Conservation (phyloP, 2,888 invertebrate species). For the Lepidonotus clava region DNA sequence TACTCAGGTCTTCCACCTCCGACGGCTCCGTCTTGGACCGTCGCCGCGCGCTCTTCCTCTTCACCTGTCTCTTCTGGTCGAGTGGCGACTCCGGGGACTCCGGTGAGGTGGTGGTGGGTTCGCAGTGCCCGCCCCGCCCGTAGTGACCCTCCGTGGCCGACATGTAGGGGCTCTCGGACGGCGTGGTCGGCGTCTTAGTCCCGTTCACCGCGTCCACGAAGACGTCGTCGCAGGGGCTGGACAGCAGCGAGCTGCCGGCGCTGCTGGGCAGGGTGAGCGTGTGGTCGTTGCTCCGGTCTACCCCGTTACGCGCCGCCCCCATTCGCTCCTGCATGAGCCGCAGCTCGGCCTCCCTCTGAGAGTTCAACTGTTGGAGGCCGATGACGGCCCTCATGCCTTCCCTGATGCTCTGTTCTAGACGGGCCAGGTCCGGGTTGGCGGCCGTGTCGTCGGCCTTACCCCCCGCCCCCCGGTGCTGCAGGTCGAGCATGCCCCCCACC, state of each 20-base stretch:
- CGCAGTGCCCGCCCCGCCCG: not conserved
- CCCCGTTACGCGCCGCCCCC: not conserved
- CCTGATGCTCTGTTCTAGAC: constrained; percentile 44
- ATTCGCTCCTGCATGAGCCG: constrained; percentile 2
- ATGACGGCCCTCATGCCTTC: constrained; percentile 46
- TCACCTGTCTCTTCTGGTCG: constrained; percentile 26
- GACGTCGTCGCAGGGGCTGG: constrained; percentile 59
- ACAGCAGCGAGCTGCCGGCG: constrained; percentile 48
- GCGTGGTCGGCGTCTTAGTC: constrained; percentile 52
- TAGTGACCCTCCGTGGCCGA: constrained; percentile 58
- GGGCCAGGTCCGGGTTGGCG: not conserved
- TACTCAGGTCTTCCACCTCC: not conserved
- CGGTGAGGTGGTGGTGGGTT: constrained; percentile 41
- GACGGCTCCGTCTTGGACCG: constrained; percentile 1
- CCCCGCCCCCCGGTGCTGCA: not conserved
- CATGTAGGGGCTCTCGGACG: constrained; percentile 60
- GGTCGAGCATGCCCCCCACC: not conserved
- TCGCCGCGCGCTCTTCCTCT: constrained; percentile 7
- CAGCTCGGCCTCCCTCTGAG: constrained; percentile 27
- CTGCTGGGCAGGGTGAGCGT: constrained; percentile 40
- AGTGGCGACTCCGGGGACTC: constrained; percentile 18
- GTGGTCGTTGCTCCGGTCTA: constrained; percentile 16
- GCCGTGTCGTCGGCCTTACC: not conserved
- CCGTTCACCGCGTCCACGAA: constrained; percentile 59
- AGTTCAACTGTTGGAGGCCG: constrained; percentile 36